Percentiles rank a stretch among this genome's conserved stretches.
Conservation (phyloP, 1,140 invertebrate genomes). For the Pinna nobilis region DNA sequence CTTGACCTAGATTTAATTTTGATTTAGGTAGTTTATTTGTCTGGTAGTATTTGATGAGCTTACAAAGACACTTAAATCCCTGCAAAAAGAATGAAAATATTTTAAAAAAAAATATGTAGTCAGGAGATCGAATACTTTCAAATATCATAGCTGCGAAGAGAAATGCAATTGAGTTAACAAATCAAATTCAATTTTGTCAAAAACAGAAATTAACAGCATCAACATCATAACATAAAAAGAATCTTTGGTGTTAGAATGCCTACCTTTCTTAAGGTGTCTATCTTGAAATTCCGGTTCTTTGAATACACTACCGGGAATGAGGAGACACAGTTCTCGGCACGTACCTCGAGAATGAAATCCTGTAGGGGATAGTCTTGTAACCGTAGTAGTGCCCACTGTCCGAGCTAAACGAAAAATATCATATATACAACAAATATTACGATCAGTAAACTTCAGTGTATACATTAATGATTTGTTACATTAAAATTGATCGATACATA, state of each 20-base stretch:
- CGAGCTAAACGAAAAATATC: neutral
- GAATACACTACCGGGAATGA: neutral
- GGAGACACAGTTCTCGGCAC: neutral
- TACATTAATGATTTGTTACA: too few relatives aligned
- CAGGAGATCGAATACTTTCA: too few relatives aligned
- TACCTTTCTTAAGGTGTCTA: neutral
- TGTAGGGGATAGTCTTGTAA: neutral
- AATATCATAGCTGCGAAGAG: too few relatives aligned
- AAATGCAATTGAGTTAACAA: too few relatives aligned
- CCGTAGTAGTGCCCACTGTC: neutral
- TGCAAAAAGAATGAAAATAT: neutral
- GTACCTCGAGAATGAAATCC: neutral
- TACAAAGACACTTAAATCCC: slow-evolving; percentile 10
- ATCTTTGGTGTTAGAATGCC: too few relatives aligned
- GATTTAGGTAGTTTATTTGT: slow-evolving; percentile 2
- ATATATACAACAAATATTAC: too few relatives aligned
- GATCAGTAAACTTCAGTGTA: too few relatives aligned
- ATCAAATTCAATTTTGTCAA: too few relatives aligned
- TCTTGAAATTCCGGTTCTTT: neutral
- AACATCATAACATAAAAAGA: too few relatives aligned
- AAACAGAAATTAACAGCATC: too few relatives aligned
- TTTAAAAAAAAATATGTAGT: too few relatives aligned
- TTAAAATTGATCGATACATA: too few relatives aligned
- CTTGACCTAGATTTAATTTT: neutral
- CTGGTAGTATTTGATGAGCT: neutral